These are phyloP conservation scores for Columbina picui DNA, from an alignment of 2,113 vertebrate genomes.

Conservation along the genomic window DNA sequence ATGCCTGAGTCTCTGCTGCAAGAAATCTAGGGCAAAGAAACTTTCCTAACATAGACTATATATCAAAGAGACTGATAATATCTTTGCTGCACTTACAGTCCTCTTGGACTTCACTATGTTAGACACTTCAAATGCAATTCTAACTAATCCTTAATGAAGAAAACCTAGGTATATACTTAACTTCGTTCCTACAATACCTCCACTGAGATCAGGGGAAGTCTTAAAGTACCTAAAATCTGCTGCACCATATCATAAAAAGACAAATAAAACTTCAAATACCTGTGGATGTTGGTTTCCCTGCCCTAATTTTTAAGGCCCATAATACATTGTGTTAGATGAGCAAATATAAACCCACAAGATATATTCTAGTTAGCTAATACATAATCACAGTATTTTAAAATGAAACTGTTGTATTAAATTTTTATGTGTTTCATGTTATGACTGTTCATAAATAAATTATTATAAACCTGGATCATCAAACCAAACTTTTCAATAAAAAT, in stretches of 20 bases:
- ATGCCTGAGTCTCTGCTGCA: too few species aligned
- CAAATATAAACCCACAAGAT: neutral
- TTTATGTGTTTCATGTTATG: neutral
- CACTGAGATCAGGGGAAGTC: neutral
- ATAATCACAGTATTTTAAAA: neutral
- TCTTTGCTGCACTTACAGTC: neutral
- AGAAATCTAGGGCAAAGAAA: too few species aligned
- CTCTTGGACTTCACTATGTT: neutral
- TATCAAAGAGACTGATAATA: neutral
- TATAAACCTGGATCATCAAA: neutral
- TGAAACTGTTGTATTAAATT: neutral
- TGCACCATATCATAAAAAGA: neutral
- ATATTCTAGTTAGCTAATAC: neutral
- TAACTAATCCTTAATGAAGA: neutral
- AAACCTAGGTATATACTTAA: neutral
- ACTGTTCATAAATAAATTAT: neutral
- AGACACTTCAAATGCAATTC: neutral
- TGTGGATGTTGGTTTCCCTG: neutral
- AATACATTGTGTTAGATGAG: neutral
- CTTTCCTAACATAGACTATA: neutral
- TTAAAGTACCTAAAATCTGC: neutral
- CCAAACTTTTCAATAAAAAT: neutral
- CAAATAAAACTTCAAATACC: neutral
- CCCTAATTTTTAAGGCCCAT: neutral
- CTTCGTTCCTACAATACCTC: neutral